Evolutionary conservation across 2,888 invertebrate species (phyloP).

Genomic region (Steromphala cineraria): DNA sequence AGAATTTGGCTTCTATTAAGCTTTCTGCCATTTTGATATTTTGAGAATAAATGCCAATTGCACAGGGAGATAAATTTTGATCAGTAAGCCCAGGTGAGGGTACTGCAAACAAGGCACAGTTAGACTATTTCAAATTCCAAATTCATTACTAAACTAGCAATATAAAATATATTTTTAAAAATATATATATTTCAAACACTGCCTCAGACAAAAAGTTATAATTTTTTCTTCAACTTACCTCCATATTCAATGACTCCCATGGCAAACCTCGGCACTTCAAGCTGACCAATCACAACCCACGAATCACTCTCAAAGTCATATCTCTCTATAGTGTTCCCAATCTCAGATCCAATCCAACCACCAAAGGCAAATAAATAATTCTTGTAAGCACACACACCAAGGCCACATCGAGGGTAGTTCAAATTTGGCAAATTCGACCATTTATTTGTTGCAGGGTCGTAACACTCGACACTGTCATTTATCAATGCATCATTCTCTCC

Average conservation of each 20-base stretch:
- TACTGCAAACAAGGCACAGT: no score
- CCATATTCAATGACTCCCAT: conserved; percentile 92
- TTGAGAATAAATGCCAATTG: no score
- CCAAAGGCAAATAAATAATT: conserved; percentile 91
- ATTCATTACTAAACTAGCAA: no score
- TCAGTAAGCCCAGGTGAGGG: no score
- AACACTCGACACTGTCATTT: conserved; percentile 76
- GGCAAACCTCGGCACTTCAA: conserved; percentile 90
- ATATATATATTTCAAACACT: no score
- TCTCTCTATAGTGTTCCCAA: conserved; percentile 90
- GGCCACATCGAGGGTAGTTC: conserved; percentile 83
- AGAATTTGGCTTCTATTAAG: no score
- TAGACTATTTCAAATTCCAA: no score
- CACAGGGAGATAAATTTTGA: no score
- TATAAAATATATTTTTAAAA: no score
- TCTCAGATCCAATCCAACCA: conserved; percentile 94
- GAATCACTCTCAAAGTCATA: conserved; percentile 87
- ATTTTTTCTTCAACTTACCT: conserved; percentile 77
- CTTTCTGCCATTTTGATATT: no score
- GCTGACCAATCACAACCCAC: conserved; percentile 86
- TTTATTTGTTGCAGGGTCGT: conserved; percentile 65
- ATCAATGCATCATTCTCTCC: conserved; percentile 91
- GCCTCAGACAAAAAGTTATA: no score
- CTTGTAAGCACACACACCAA: conserved; percentile 89
- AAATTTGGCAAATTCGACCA: conserved; percentile 80